A percentile compares a stretch with the other conserved stretches of the same genome.
phyloP scores from a whole-genome alignment of 2,797 vertebrate genomes.

The Mormyrops attenuatus region DNA sequence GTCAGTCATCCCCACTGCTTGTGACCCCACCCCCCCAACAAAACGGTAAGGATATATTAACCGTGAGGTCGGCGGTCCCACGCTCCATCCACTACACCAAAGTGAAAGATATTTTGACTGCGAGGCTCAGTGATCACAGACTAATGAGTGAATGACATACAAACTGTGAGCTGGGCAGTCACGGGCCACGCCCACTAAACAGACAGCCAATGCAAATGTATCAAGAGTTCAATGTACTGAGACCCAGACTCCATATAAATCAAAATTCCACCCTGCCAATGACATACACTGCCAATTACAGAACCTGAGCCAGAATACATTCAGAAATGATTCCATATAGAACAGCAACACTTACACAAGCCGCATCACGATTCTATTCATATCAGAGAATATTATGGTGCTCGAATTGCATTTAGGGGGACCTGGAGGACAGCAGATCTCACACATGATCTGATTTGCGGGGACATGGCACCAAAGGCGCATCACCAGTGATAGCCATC shows the following conservation, averaged over 20 bases:
- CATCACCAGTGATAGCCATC: conserved; percentile 48
- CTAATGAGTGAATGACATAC: neutral
- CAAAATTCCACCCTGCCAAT: neutral
- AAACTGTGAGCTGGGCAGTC: neutral
- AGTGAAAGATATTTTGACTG: neutral
- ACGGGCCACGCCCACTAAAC: neutral
- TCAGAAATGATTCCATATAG: neutral
- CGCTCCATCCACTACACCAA: neutral
- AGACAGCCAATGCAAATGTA: neutral
- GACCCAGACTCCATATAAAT: neutral
- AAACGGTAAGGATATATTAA: neutral
- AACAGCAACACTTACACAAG: neutral
- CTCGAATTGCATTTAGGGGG: conserved; percentile 58
- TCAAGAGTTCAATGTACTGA: neutral
- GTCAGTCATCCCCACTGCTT: neutral
- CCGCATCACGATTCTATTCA: neutral
- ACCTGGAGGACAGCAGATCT: conserved; percentile 34
- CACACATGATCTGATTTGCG: conserved; percentile 51
- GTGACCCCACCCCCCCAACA: neutral
- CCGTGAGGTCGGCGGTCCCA: neutral
- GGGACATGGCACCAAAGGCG: conserved; percentile 35
- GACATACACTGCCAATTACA: neutral
- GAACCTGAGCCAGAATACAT: neutral
- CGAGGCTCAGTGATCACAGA: neutral
- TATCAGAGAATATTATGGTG: conserved; percentile 29